These are phyloP conservation scores for Holothuria scabra DNA, from an alignment of 53 echinoderm and acorn worm genomes.

Conservation along the genomic window DNA sequence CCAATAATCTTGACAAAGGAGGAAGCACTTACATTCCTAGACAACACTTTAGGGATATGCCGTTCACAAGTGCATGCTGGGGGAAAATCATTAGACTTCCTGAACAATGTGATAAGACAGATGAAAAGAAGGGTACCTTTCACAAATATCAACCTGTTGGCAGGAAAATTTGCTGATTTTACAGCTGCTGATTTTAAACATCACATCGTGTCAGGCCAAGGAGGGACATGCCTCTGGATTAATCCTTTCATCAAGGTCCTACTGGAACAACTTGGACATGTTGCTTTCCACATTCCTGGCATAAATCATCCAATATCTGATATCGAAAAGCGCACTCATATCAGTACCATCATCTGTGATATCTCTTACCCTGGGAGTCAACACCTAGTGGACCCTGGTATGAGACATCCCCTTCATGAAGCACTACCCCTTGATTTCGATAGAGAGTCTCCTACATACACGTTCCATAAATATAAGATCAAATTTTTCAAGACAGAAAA, in stretches of 20 bases:
- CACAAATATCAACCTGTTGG: conserved; percentile 14
- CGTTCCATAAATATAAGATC: conserved; percentile 10
- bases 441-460: conserved; percentile 5
- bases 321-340: neutral
- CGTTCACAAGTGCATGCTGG: neutral
- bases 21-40: conserved; percentile 5
- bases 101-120: neutral
- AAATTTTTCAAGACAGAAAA: conserved; percentile 18
- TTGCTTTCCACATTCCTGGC: conserved; percentile 11
- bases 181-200: neutral
- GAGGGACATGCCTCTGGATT: conserved; percentile 7
- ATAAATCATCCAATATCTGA: neutral
- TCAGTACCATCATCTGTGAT: conserved; percentile 22
- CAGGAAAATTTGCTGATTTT: too few relatives aligned
- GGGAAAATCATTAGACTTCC: neutral
- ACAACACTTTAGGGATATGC: neutral
- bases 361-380: conserved; percentile 18
- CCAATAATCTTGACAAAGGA: conserved; percentile 17
- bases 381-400: conserved; percentile 36
- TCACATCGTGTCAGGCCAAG: conserved; percentile 22
- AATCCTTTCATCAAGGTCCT: conserved; percentile 39
- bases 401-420: neutral
- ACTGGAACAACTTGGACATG: conserved; percentile 5
- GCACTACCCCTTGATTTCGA: conserved; percentile 35
- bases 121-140: conserved; percentile 16